Evolutionary conservation across 92 coral and sea anemone species (phyloP).

Genomic region (Palythoa caribaeorum): DNA sequence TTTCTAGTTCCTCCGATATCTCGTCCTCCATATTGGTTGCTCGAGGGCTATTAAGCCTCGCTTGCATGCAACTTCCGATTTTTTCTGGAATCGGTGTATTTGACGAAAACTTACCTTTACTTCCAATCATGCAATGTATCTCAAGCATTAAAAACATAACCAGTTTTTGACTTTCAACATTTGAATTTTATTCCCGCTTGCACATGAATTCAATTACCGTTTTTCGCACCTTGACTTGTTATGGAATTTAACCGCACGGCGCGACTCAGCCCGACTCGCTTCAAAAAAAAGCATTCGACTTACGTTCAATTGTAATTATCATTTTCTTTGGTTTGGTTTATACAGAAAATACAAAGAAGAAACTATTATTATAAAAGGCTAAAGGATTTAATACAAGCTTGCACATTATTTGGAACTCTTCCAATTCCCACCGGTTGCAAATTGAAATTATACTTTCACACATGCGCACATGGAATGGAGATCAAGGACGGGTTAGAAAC

Average conservation of each 20-base stretch:
- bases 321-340: constrained; percentile 33
- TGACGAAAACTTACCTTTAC: neutral
- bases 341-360: constrained; percentile 50
- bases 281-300: neutral
- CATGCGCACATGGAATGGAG: constrained; percentile 38
- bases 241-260: neutral
- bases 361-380: constrained; percentile 21
- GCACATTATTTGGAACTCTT: constrained; percentile 42
- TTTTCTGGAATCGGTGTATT: too few species aligned
- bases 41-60: too few species aligned
- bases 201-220: neutral
- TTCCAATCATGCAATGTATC: neutral
- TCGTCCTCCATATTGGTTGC: too few species aligned
- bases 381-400: constrained; percentile 48
- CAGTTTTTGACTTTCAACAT: neutral
- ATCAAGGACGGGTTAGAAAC: constrained; percentile 34
- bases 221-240: constrained; percentile 1
- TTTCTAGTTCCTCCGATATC: too few species aligned
- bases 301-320: constrained; percentile 44
- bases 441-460: constrained; percentile 51
- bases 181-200: neutral
- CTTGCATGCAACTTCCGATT: too few species aligned
- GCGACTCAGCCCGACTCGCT: neutral
- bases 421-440: constrained; percentile 35
- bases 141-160: neutral